Percentiles rank a stretch among this genome's conserved stretches.
Conservation (phyloP, 1,140 invertebrate genomes). For the Drosophila athabasca region DNA sequence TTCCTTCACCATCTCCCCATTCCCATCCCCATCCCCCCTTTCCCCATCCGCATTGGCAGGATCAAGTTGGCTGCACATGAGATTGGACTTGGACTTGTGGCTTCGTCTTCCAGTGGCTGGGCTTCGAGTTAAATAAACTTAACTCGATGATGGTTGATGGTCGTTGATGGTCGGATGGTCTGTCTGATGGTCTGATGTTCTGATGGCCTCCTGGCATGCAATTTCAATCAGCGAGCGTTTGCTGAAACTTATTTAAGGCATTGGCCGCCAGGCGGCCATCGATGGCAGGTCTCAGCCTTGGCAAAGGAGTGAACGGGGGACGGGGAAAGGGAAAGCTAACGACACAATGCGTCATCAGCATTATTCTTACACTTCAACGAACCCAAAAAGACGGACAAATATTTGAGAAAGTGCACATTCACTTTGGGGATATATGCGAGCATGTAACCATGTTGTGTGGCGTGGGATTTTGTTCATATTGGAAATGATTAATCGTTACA, state of each 20-base stretch:
- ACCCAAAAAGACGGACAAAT: conserved; percentile 32
- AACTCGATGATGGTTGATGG: conserved; percentile 47
- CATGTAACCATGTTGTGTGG: conserved; percentile 4
- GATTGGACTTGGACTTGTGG: conserved; percentile 41
- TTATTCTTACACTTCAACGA: conserved; percentile 62
- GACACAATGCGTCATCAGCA: conserved; percentile 55
- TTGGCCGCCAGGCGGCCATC: conserved; percentile 27
- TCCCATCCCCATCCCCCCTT: neutral
- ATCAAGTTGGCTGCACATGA: conserved; percentile 50
- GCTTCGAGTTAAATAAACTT: conserved; percentile 51
- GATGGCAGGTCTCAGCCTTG: conserved; percentile 45
- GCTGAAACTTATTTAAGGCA: conserved; percentile 54
- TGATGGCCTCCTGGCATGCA: conserved; percentile 45
- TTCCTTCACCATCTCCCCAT: conserved; percentile 22
- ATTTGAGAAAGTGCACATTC: conserved; percentile 16
- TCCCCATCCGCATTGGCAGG: conserved; percentile 20
- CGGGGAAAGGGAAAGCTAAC: conserved; percentile 16
- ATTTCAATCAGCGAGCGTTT: conserved; percentile 36
- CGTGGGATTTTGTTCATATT: neutral
- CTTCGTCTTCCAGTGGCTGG: neutral
- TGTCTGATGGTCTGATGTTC: too few relatives aligned
- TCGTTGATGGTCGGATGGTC: too few relatives aligned
- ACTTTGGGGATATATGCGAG: neutral
- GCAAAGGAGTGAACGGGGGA: conserved; percentile 4
- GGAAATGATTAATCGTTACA: neutral